Evolutionary conservation across 1,140 invertebrate genomes (phyloP).

Genomic region (Spodoptera frugiperda): DNA sequence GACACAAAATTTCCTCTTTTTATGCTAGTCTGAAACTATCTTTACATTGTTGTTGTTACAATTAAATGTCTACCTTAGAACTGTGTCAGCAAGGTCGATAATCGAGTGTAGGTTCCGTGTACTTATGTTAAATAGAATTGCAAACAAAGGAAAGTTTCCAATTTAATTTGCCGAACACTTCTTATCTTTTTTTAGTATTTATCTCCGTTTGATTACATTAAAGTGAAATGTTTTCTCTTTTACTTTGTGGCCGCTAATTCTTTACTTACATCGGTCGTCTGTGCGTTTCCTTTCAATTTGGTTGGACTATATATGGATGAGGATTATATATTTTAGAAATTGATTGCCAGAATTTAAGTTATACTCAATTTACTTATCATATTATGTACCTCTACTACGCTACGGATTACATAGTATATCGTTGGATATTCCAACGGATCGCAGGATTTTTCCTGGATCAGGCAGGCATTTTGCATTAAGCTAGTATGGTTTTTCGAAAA

Average conservation of each 20-base stretch:
- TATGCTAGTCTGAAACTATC: slow-evolving; percentile 51
- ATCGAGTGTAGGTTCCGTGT: background rate
- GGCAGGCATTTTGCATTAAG: too few species aligned
- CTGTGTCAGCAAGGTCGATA: slow-evolving; percentile 28
- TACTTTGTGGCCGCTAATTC: slow-evolving; percentile 36
- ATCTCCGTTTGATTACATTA: slow-evolving; percentile 81
- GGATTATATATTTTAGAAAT: background rate
- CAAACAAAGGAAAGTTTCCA: slow-evolving; percentile 65
- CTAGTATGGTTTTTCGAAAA: too few species aligned
- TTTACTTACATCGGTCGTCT: slow-evolving; percentile 27
- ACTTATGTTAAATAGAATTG: slow-evolving; percentile 53
- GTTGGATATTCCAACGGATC: too few species aligned
- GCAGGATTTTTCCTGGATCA: too few species aligned
- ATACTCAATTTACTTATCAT: too few species aligned
- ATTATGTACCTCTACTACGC: too few species aligned
- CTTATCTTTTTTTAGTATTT: slow-evolving; percentile 80
- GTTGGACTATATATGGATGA: too few species aligned
- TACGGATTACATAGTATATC: too few species aligned
- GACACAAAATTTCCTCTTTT: slow-evolving; percentile 78
- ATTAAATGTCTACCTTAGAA: slow-evolving; percentile 45
- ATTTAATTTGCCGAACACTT: slow-evolving; percentile 82
- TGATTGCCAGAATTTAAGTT: too few species aligned
- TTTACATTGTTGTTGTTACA: slow-evolving; percentile 2
- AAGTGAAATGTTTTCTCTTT: slow-evolving; percentile 67
- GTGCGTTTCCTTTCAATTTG: background rate